These are phyloP conservation scores for Macrosiphum euphorbiae DNA, from an alignment of 2,888 invertebrate genomes.

Conservation along the genomic window DNA sequence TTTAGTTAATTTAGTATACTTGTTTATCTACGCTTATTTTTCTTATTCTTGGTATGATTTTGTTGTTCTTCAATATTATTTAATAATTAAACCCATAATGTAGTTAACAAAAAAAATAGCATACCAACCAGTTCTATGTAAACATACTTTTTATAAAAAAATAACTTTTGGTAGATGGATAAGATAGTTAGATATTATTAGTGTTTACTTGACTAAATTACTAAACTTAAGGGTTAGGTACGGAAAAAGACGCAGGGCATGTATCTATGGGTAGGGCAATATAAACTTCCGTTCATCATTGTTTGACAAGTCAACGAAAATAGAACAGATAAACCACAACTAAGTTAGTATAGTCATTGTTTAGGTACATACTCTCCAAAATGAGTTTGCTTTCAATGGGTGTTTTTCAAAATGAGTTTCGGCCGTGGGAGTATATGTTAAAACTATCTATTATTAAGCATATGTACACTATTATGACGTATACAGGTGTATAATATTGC, in stretches of 20 bases:
- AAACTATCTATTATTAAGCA: conserved; percentile 23
- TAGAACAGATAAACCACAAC: neutral
- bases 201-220: neutral
- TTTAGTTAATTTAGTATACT: neutral
- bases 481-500: neutral
- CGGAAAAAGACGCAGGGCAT: neutral
- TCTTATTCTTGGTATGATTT: neutral
- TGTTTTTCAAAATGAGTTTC: neutral
- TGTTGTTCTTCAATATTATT: neutral
- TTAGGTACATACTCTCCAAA: neutral
- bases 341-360: neutral
- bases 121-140: neutral
- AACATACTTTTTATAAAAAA: neutral
- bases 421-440: neutral
- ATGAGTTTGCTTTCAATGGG: neutral
- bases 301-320: neutral
- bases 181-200: neutral
- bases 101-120: neutral
- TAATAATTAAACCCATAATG: neutral
- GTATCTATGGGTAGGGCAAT: neutral
- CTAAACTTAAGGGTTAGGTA: neutral
- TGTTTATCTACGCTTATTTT: neutral
- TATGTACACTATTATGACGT: neutral
- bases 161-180: neutral
- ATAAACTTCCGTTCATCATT: neutral